These are phyloP conservation scores for Drosophila gunungcola DNA, from an alignment of 1,140 invertebrate species.

Conservation along the genomic window DNA sequence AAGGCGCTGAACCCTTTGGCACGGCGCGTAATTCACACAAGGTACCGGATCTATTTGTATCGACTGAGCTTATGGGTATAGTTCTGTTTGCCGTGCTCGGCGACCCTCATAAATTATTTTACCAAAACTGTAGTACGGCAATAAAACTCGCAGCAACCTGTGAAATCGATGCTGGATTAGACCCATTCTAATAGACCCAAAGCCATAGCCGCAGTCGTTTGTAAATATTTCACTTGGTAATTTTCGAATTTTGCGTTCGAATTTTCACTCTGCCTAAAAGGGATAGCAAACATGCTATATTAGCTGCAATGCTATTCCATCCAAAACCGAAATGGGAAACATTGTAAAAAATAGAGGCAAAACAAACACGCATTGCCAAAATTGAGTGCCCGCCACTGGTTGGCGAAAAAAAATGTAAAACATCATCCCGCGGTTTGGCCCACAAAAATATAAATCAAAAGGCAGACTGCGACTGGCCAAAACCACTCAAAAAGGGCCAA, in stretches of 20 bases:
- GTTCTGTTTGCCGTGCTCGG: constrained; percentile 5
- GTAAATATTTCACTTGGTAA: constrained; percentile 61
- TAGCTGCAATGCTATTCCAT: constrained; percentile 2
- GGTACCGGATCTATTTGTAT: constrained; percentile 23
- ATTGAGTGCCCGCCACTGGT: constrained; percentile 34
- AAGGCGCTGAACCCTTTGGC: constrained; percentile 70
- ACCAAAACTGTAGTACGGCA: constrained; percentile 28
- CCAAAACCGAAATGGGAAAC: background rate
- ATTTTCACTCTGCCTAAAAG: constrained; percentile 52
- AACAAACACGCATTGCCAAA: constrained; percentile 21
- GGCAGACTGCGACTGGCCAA: constrained; percentile 38
- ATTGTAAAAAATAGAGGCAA: background rate
- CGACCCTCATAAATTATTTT: constrained; percentile 74
- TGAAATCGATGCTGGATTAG: constrained; percentile 53
- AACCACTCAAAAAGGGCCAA: constrained; percentile 47
- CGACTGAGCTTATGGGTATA: constrained; percentile 12
- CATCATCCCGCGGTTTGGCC: constrained; percentile 22
- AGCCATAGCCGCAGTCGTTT: constrained; percentile 9
- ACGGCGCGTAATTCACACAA: constrained; percentile 58
- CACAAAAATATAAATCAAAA: constrained; percentile 75
- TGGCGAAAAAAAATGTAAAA: constrained; percentile 24
- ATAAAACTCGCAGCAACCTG: constrained; percentile 36
- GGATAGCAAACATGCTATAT: constrained; percentile 45
- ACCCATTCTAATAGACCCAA: constrained; percentile 45
- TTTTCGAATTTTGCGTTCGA: constrained; percentile 45